Evolutionary conservation across 2,888 invertebrate species (phyloP).

Genomic region (Athetis lepigone): DNA sequence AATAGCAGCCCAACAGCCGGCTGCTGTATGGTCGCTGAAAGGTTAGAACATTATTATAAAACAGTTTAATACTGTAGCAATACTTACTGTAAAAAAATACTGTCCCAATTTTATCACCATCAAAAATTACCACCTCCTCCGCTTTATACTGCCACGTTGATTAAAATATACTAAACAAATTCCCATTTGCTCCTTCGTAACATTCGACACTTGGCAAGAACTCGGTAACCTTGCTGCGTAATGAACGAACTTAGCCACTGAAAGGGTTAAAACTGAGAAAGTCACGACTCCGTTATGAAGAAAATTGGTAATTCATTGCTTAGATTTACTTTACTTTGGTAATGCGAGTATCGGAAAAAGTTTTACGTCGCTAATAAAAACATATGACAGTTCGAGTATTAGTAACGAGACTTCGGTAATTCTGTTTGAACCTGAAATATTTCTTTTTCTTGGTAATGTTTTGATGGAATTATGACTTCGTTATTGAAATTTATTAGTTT

Average conservation of each 20-base stretch:
- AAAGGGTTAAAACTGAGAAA: conserved; percentile 82
- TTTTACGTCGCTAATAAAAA: conserved; percentile 73
- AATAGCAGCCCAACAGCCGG: too few species aligned
- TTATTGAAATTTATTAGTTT: conserved; percentile 37
- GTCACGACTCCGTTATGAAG: conserved; percentile 80
- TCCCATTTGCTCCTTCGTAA: conserved; percentile 73
- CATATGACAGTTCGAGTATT: conserved; percentile 70
- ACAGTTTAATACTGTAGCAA: too few species aligned
- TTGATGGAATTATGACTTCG: conserved; percentile 32
- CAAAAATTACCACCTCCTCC: conserved; percentile 64
- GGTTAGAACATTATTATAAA: too few species aligned
- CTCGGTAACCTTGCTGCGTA: conserved; percentile 73
- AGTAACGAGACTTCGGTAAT: conserved; percentile 61
- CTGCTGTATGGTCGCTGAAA: too few species aligned
- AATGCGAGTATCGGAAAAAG: conserved; percentile 77
- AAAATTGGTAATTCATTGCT: conserved; percentile 85
- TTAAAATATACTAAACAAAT: conserved; percentile 75
- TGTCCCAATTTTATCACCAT: fast-evolving
- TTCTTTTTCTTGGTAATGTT: conserved; percentile 41
- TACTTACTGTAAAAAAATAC: background rate
- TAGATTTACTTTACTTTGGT: conserved; percentile 74
- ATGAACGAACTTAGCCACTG: conserved; percentile 82
- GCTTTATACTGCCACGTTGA: conserved; percentile 57
- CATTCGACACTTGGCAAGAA: conserved; percentile 77
- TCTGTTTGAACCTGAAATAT: conserved; percentile 56